Base-by-base conservation (phyloP, 2,797 vertebrate genomes). In the Rhinatrema bivittatum region DNA sequence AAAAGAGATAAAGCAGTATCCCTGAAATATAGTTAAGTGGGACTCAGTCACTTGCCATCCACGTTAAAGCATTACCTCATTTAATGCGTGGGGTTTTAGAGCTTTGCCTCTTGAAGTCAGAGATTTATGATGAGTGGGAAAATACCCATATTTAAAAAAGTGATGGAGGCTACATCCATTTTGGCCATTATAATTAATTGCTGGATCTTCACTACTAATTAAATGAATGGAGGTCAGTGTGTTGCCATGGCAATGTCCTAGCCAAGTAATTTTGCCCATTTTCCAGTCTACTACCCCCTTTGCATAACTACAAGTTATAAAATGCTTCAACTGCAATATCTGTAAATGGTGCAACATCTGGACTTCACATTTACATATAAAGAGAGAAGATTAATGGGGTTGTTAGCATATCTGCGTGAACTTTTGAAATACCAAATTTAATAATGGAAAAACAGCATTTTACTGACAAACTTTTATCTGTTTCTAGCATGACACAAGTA, bases 291-390 rank as follows among this genome's bases (percentile, higher is more conserved):
- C 60, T 85, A n/a, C 68, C 65, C 62, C 74, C 57, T 63, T 67
- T 64, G 65, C 62, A 73, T 76, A 76, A 77, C 64, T 57, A 25
- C 50, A 72, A 78, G 71, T 76, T 78, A 71, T 78, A 81, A 79
- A 76, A 76, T 55, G 63, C 73, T 79, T 81, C 87, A 79, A 78
- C 77, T 82, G 76, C 68, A 76, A 72, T 69, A 78, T 69, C 65
- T 85, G 81, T 81, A 87, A 89, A 76, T 78, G 78, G 80, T 84
- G 74, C 70, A 81, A 85, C 84, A 86, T 87, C 80, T 88, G 81
- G 82, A 58, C 60, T 63, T 30, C 43, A 40, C 42, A 74, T 85
- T 84, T 85, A 71, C 79, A 83, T 82, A 76, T 62, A 74, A 80
- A 78, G 60, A 65, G 74, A 86, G 56, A 82, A 79, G 77, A 87